Evolutionary conservation across 2,888 invertebrate genomes (phyloP).

Genomic region (Trachelus iudaicus): DNA sequence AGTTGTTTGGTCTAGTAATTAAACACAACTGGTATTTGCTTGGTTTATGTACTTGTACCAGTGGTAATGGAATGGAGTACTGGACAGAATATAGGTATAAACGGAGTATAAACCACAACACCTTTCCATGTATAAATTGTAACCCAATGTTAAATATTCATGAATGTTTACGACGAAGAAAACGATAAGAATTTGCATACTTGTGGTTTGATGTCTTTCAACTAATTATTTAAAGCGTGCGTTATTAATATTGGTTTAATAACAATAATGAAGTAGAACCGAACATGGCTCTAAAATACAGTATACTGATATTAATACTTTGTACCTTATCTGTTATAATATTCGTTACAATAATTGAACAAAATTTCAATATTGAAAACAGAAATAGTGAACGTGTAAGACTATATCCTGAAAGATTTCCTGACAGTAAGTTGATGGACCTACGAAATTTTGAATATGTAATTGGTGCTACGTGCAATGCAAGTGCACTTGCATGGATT

Average conservation of each 20-base stretch:
- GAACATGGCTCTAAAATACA: background rate
- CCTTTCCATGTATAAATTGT: background rate
- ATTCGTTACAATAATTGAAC: background rate
- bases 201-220: background rate
- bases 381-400: background rate
- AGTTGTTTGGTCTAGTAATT: background rate
- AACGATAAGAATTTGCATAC: background rate
- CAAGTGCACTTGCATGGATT: slow-evolving; percentile 62
- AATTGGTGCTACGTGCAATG: slow-evolving; percentile 34
- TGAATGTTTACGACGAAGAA: background rate
- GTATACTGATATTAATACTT: background rate
- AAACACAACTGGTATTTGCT: background rate
- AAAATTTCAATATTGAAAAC: background rate
- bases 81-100: background rate
- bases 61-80: background rate
- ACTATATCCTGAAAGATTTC: background rate
- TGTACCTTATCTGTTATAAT: background rate
- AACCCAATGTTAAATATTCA: background rate
- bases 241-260: background rate
- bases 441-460: slow-evolving; percentile 30
- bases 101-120: background rate
- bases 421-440: slow-evolving; percentile 25
- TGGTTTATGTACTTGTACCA: background rate
- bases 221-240: background rate
- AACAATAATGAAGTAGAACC: background rate